phyloP scores from a whole-genome alignment of 2,797 vertebrate species.

The Craterocephalus amniculus region DNA sequence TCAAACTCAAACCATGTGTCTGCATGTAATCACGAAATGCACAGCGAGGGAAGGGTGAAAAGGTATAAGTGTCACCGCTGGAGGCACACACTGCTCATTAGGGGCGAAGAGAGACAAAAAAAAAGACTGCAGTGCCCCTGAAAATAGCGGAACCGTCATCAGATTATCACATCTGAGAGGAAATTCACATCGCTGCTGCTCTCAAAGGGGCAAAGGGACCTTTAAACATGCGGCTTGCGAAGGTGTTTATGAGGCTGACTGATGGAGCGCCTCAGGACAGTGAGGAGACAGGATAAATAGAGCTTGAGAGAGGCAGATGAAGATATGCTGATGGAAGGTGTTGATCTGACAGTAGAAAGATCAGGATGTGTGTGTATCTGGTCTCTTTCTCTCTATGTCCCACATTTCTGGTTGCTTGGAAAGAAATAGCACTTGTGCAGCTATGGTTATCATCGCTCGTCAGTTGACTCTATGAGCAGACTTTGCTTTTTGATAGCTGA shows the following conservation, averaged over 20 bases:
- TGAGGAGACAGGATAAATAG: conserved; percentile 46
- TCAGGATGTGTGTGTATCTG: conserved; percentile 63
- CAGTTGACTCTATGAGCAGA: conserved; percentile 63
- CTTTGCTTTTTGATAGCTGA: conserved; percentile 69
- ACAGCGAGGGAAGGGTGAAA: conserved; percentile 58
- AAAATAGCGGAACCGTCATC: conserved; percentile 72
- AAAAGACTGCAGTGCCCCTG: conserved; percentile 46
- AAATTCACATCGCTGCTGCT: conserved; percentile 52
- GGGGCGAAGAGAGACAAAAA: conserved; percentile 64
- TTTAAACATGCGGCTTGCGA: conserved; percentile 72
- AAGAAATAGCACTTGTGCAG: conserved; percentile 20
- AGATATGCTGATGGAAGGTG: conserved; percentile 76
- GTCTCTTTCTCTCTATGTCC: conserved; percentile 59
- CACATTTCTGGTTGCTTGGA: conserved; percentile 57
- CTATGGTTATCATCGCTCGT: conserved; percentile 71
- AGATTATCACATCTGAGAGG: conserved; percentile 73
- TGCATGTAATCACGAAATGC: conserved; percentile 63
- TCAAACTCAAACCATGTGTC: conserved; percentile 78
- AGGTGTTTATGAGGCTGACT: conserved; percentile 70
- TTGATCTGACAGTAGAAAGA: conserved; percentile 68
- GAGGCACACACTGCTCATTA: conserved; percentile 70
- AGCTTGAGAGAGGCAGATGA: conserved; percentile 37
- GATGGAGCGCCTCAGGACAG: conserved; percentile 78
- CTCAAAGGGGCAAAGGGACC: conserved; percentile 71
- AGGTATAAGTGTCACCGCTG: conserved; percentile 54